Percentiles rank a stretch among this genome's conserved stretches.
These are phyloP conservation scores for Dicaeum eximium DNA, from an alignment of 2,113 vertebrate species.

Conservation along the genomic window DNA sequence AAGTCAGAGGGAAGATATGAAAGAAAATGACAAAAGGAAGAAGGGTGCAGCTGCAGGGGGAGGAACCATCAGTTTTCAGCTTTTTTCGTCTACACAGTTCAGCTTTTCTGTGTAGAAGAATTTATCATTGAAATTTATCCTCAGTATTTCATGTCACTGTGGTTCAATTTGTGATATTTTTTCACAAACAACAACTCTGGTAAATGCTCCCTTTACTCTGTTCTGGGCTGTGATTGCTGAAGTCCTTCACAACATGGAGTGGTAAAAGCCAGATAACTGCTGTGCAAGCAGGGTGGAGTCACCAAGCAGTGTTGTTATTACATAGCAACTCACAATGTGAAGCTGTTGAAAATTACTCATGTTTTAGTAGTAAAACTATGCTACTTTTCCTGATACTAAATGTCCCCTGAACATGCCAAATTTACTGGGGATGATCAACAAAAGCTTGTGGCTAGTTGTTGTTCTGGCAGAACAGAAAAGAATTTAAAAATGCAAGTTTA, in stretches of 20 bases:
- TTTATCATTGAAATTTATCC: neutral
- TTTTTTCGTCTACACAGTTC: neutral
- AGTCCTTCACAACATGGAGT: neutral
- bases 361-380: neutral
- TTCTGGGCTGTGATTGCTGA: neutral
- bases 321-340: neutral
- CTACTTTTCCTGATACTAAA: neutral
- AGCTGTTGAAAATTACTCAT: slow-evolving; percentile 8
- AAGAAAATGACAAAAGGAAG: neutral
- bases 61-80: neutral
- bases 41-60: neutral
- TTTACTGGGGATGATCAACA: neutral
- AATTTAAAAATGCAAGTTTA: neutral
- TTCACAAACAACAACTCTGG: neutral
- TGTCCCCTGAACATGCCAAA: neutral
- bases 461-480: neutral
- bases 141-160: neutral
- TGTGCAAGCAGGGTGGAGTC: neutral
- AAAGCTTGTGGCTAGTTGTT: neutral
- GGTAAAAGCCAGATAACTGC: neutral
- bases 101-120: neutral
- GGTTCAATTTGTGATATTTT: neutral
- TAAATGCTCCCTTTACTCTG: neutral
- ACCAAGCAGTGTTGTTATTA: neutral
- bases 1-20: neutral